Percentiles rank a stretch among this genome's conserved stretches.
Evolutionary conservation across 2,888 invertebrate species (phyloP).

Genomic region (Hololepta plana): DNA sequence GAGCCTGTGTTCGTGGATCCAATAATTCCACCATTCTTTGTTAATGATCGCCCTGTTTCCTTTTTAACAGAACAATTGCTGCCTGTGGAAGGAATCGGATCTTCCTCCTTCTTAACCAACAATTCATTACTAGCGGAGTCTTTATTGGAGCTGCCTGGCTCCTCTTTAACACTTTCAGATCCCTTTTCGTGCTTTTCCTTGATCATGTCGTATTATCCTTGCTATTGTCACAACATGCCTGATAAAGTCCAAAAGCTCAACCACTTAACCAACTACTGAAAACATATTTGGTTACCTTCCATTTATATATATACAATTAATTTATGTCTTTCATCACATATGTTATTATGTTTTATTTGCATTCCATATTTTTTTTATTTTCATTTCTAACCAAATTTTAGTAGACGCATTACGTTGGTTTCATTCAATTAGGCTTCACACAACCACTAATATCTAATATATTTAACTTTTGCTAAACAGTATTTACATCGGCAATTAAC

Average conservation of each 20-base stretch:
- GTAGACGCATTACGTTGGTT: conserved; percentile 22
- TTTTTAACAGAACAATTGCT: conserved; percentile 21
- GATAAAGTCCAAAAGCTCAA: conserved; percentile 12
- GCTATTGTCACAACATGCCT: conserved; percentile 5
- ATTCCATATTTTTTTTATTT: conserved; percentile 30
- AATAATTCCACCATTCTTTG: conserved; percentile 27
- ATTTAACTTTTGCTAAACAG: too few relatives aligned
- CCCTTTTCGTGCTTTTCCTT: conserved; percentile 30
- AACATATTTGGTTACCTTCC: conserved; percentile 16
- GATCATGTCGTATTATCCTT: conserved; percentile 24
- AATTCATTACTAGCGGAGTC: conserved; percentile 21
- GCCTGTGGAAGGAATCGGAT: conserved; percentile 18
- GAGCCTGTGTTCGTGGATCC: conserved; percentile 28
- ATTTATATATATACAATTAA: conserved; percentile 21
- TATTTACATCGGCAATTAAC: too few relatives aligned
- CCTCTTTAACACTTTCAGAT: conserved; percentile 27
- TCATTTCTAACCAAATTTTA: conserved; percentile 28
- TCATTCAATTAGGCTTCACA: conserved; percentile 20
- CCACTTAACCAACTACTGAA: conserved; percentile 16
- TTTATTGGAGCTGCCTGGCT: conserved; percentile 27
- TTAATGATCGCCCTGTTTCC: conserved; percentile 21
- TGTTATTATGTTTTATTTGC: conserved; percentile 31
- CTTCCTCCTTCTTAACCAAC: conserved; percentile 26
- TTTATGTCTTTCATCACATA: conserved; percentile 28
- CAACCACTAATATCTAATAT: conserved; percentile 17